Evolutionary conservation across 30 jellyfish, hydroid and myxozoan genomes (phyloP), one percentile per base, ranked within the genome.

Genomic region (Catostylus mosaicus): DNA sequence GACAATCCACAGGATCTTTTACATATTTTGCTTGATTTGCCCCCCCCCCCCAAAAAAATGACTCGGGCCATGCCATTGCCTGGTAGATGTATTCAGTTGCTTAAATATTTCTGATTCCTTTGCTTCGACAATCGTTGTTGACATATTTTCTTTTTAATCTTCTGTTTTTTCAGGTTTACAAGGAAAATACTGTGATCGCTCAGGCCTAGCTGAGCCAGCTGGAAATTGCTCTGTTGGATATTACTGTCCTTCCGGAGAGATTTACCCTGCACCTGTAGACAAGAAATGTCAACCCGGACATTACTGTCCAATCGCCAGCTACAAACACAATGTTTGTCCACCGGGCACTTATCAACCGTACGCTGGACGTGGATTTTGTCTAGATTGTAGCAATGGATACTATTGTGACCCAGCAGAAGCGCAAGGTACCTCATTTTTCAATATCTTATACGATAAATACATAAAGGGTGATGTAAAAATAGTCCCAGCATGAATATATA

Each of bases 181-280:
- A 35, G 99, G 99, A 71, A 78, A 71, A 88, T 94, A 94, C 82
- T 94, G 99, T 64, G 96, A 72, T 20, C 75, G 95, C 5, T 61
- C 96, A 22, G 99, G 97, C 23, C 83, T 94, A 11, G 67, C 97
- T 1, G 94, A 67, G 24, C 99, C 99, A 1, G 77, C 91, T 31
- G 99, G 99, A 23, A 94, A 88, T 90, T 94, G 99, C 70, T 59
- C 95, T 5, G 85, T 65, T 26, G 99, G 99, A 19, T 94, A 80
- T 63, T 94, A 94, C 86, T 94, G 99, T 56, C 99, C 99, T 3
- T 79, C 99, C 27, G 99, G 99, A 31, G 92, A 83, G 68, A 78
- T 83, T 33, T 72, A 78, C 70, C 99, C 99, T 12, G 83, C 95
- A 29, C 98, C 98, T 3, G 76, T 43, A 12, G 97, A 82, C 67